Conservation (phyloP, 2,113 vertebrate species). For the Epinephelus lanceolatus region DNA sequence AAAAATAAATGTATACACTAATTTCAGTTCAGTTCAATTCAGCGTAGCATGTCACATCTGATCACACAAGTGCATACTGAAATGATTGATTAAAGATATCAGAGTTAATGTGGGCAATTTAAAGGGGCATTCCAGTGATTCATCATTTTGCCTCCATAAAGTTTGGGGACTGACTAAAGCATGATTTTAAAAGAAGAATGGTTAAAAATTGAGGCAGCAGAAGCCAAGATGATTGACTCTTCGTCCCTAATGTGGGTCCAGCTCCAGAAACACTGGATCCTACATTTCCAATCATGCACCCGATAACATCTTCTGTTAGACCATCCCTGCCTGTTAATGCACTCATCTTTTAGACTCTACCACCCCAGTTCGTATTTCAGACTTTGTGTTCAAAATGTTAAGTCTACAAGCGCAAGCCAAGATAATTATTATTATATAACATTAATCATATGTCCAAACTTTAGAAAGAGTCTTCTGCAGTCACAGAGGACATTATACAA, state of each 20-base stretch:
- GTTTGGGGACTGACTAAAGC: too few species aligned
- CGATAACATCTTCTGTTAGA: background rate
- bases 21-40: background rate
- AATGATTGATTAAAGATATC: background rate
- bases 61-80: background rate
- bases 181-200: background rate
- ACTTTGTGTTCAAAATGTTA: background rate
- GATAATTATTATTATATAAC: background rate
- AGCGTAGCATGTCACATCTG: too few species aligned
- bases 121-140: background rate
- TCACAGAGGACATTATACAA: background rate
- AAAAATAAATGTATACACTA: background rate
- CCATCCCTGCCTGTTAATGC: background rate
- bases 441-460: background rate
- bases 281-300: constrained; percentile 1
- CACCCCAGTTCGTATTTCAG: background rate
- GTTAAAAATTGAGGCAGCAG: background rate
- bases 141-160: background rate
- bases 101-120: background rate
- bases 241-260: background rate
- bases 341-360: background rate
- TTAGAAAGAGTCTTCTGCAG: background rate
- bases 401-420: background rate
- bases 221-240: background rate
- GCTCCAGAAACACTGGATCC: background rate